Base-by-base conservation (phyloP, 1,140 invertebrate species). In the Pseudomyrmex cubaensis region DNA sequence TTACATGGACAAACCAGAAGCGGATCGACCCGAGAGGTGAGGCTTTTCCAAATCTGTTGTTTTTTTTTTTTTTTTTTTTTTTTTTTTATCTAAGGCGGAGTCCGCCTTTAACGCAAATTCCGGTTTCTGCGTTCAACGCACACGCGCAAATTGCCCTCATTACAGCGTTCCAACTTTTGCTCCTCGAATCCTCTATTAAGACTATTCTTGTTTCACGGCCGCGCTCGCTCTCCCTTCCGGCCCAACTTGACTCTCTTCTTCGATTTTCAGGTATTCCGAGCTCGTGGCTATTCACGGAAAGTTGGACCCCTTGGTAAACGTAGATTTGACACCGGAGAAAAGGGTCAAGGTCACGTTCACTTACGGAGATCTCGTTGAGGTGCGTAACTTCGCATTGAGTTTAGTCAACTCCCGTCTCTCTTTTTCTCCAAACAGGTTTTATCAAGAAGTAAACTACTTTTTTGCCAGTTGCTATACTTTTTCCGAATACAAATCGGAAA, bases 1-100 rank as follows among this genome's bases (percentile, higher is more conserved):
- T 92, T 98, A 98, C 92, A 97, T 98, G 97, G 97, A 98, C 91
- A 97, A 97, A 90, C 96, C 97, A 35, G 97, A 97, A 95, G 95
- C 95, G 52, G 97, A 98, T 86, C 94, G 97, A 22, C 97, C 97
- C 13, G 96, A 96, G 87, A 96, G 97, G 96, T 97, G 59, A 86
- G 20, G 15, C n/a, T 73, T 12, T 63, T 17, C 17, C n/a, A 50
- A 73, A 44, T 17, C 57, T 5, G 12, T 13, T 48, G 7, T 1
- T 15, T 44, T 17, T 20, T 44, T 1, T 15, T 44, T 17, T 20
- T 20, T 20, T 20, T 20, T 20, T 20, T 20, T 20, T 20, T n/a
- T n/a, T n/a, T n/a, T n/a, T n/a, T n/a, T n/a, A n/a, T n/a, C n/a
- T n/a, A n/a, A n/a, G n/a, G n/a, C n/a, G n/a, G n/a, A n/a, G 10